Percentiles rank a stretch among this genome's conserved stretches.
Evolutionary conservation across 2,888 invertebrate genomes (phyloP).

Genomic region (Pinctada fucata): DNA sequence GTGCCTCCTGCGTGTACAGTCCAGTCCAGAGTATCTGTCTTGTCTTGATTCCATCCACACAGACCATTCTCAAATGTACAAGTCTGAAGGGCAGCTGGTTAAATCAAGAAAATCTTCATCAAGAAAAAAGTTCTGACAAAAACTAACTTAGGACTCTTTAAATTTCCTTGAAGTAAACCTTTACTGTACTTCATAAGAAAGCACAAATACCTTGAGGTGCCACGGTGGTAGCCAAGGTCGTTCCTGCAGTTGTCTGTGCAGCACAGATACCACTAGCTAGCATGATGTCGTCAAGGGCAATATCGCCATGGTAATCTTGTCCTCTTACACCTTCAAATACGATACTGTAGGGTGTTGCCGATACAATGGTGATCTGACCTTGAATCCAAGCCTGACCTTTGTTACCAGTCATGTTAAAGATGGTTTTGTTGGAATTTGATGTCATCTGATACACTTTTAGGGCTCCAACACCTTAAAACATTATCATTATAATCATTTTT

Average conservation of each 20-base stretch:
- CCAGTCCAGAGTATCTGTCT: slow-evolving; percentile 68
- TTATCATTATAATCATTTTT: slow-evolving; percentile 2
- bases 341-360: slow-evolving; percentile 49
- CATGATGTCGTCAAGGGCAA: slow-evolving; percentile 65
- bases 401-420: slow-evolving; percentile 60
- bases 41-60: slow-evolving; percentile 67
- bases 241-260: slow-evolving; percentile 49
- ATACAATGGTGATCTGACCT: slow-evolving; percentile 52
- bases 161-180: no score
- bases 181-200: no score
- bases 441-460: slow-evolving; percentile 60
- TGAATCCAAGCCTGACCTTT: slow-evolving; percentile 62
- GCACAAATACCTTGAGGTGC: slow-evolving; percentile 52
- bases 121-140: background rate
- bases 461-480: slow-evolving; percentile 55
- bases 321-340: slow-evolving; percentile 68
- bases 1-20: slow-evolving; percentile 57
- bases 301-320: slow-evolving; percentile 59
- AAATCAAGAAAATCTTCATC: slow-evolving; percentile 3
- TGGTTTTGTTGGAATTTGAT: slow-evolving; percentile 32
- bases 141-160: background rate
- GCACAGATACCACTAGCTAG: slow-evolving; percentile 57
- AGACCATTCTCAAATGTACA: slow-evolving; percentile 69
- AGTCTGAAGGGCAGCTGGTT: slow-evolving; percentile 48
- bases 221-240: slow-evolving; percentile 47